Evolutionary conservation across 2,113 vertebrate genomes (phyloP).

Genomic region (Gopherus evgoodei): DNA sequence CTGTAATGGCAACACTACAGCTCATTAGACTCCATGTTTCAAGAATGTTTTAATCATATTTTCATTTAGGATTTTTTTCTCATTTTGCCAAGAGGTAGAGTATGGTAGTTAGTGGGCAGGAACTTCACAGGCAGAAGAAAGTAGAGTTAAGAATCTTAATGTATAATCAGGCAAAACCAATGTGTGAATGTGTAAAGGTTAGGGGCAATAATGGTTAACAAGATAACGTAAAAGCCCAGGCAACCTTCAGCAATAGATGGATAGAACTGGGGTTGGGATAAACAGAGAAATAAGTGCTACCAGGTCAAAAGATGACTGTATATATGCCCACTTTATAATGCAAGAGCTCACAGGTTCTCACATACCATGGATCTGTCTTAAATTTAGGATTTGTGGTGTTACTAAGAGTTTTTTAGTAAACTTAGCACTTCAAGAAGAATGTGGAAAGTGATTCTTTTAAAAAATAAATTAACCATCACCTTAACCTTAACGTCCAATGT

Average conservation of each 20-base stretch:
- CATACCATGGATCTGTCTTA: background rate
- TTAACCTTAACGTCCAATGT: background rate
- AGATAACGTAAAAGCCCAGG: background rate
- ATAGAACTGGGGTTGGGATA: background rate
- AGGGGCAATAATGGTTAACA: background rate
- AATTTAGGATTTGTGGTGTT: background rate
- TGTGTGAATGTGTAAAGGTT: background rate
- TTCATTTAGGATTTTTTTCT: background rate
- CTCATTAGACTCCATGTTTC: background rate
- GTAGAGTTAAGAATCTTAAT: background rate
- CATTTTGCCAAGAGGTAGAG: background rate
- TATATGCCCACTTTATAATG: background rate
- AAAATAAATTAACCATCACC: background rate
- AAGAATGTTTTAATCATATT: background rate
- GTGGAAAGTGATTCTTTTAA: background rate
- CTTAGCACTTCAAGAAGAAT: background rate
- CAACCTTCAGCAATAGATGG: fast-evolving
- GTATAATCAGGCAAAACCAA: background rate
- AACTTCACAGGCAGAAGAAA: background rate
- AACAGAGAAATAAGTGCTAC: background rate
- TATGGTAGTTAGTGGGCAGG: background rate
- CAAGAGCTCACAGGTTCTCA: background rate
- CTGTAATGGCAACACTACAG: background rate
- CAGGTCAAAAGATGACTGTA: background rate
- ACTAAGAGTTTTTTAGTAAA: background rate